Conservation (phyloP, 2,888 invertebrate genomes). For the Vanessa cardui region DNA sequence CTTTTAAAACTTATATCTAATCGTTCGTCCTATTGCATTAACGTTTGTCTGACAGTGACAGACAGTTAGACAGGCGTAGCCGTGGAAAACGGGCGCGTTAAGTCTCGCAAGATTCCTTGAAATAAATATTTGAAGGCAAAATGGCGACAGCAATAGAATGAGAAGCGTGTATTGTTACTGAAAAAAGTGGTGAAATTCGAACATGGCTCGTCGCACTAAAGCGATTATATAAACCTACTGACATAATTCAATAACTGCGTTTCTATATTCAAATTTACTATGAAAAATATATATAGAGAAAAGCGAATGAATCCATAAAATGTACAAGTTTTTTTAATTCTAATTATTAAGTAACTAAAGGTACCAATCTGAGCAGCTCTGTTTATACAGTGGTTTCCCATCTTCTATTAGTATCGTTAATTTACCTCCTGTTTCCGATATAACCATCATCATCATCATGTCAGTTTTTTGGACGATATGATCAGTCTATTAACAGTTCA, state of each 20-base stretch:
- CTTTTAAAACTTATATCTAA: background rate
- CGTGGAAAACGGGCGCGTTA: background rate
- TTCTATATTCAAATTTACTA: too few relatives aligned
- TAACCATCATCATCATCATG: too few relatives aligned
- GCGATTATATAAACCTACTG: background rate
- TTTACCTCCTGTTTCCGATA: too few relatives aligned
- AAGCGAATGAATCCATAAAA: too few relatives aligned
- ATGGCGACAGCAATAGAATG: background rate
- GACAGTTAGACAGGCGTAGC: constrained; percentile 6
- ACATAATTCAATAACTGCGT: background rate
- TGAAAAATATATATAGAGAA: too few relatives aligned
- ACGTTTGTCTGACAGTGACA: constrained; percentile 10
- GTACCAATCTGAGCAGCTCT: too few relatives aligned
- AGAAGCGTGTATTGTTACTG: background rate
- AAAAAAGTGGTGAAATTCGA: background rate
- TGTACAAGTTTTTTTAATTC: too few relatives aligned
- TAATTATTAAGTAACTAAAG: too few relatives aligned
- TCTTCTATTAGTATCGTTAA: too few relatives aligned
- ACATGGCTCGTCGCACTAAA: background rate
- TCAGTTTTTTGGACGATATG: too few relatives aligned
- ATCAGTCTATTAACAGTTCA: too few relatives aligned
- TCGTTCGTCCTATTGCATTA: constrained; percentile 4
- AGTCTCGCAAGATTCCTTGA: constrained; percentile 5
- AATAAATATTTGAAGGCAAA: constrained; percentile 2
- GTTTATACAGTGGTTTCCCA: too few relatives aligned